Base-by-base conservation (phyloP, 92 coral and sea anemone species). In the Siderastrea siderea region DNA sequence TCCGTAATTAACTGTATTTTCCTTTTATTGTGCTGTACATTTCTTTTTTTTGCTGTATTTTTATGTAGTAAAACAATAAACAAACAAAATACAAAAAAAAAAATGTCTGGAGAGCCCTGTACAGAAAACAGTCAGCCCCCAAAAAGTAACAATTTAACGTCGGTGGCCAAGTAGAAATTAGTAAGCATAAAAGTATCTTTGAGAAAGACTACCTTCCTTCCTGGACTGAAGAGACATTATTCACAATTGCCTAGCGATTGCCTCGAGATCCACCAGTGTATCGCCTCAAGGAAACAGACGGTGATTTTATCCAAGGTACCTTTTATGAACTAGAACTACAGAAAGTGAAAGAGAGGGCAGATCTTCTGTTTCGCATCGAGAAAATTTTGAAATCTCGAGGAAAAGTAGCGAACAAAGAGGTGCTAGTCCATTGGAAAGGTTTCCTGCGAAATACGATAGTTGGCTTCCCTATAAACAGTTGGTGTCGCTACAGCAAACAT, bases 241-340 rank as follows among this genome's bases (percentile, higher is more conserved):
- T 83, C 0, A 26, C 38, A 26, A 71, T 81, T 14, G 68, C 46
- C 26, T 19, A 83, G 47, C 13, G 67, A n/a, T 13, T 54, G 1
- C 54, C 80, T 26, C 47, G 84, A 43, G 12, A 71, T 26, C 58
- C 88, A 44, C 84, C 69, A 0, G 68, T 60, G 54, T 74, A 84
- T 47, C 63, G 51, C 5, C 16, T 84, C 15, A 74, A 55, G 46
- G 84, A 59, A 53, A 44, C 49, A 15, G 68, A 84, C 47, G 43
- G 68, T 49, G 68, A 46, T 7, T 17, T 47, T 15, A 71, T 74
- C 14, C 60, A 57, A 59, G 88, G 88, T 2, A 84, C 88, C 63
- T 84, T 84, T 60, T 84, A 84, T 52, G 88, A 84, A 50, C 2
- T n/a, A 5, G 81, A 75, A 46, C 38, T 84, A 26, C 84, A 84